Conservation (phyloP, 2,888 invertebrate species). For the Keiferia lycopersicella region DNA sequence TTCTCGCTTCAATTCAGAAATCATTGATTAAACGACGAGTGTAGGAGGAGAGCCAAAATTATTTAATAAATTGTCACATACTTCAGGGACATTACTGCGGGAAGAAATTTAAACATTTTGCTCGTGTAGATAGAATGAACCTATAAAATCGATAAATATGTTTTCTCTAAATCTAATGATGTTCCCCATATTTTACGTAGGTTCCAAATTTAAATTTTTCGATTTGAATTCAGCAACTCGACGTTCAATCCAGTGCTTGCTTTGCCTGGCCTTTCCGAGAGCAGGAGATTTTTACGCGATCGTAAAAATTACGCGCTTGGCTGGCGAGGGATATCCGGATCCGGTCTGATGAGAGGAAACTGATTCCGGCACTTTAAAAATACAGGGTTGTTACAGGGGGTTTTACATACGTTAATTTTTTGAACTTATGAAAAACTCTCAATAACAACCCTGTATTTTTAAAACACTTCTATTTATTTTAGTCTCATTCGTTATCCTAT, state of each 20-base stretch:
- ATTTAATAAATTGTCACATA: no score
- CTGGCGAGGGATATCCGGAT: slow-evolving; percentile 7
- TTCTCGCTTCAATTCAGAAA: no score
- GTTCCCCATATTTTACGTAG: background rate
- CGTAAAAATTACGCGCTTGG: slow-evolving; percentile 7
- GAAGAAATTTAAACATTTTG: background rate
- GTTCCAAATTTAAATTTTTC: background rate
- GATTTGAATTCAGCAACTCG: background rate
- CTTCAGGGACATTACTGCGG: no score
- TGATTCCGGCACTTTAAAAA: background rate
- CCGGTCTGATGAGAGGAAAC: slow-evolving; percentile 11
- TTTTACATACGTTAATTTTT: no score
- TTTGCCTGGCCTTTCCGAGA: background rate
- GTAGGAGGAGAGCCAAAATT: no score
- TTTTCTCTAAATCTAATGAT: background rate
- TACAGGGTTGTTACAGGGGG: background rate
- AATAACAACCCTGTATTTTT: no score
- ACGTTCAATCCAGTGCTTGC: background rate
- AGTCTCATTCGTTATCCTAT: no score
- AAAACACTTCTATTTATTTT: no score
- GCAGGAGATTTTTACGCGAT: slow-evolving; percentile 13
- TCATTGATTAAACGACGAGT: no score
- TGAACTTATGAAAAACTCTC: no score
- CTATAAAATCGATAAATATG: no score
- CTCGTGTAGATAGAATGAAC: no score